Evolutionary conservation across 2,888 invertebrate species (phyloP).

Genomic region (Hyles lineata): DNA sequence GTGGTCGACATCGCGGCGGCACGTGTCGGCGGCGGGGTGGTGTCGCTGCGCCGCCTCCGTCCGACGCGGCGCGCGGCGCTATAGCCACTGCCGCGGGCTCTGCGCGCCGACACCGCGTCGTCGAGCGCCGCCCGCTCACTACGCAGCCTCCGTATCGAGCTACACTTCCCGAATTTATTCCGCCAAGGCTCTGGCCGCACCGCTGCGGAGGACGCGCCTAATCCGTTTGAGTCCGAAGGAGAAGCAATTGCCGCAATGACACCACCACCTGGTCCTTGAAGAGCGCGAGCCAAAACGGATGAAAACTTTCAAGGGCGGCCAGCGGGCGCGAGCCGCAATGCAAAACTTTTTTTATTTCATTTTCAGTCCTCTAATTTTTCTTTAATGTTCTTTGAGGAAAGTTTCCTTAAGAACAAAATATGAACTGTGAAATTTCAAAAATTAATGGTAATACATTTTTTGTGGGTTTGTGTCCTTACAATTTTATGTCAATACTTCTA

Average conservation of each 20-base stretch:
- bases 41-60: slow-evolving; percentile 66
- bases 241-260: slow-evolving; percentile 37
- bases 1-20: slow-evolving; percentile 67
- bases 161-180: slow-evolving; percentile 72
- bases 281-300: slow-evolving; percentile 34
- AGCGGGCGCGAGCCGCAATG: neutral
- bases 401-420: too few species aligned
- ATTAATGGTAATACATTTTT: too few species aligned
- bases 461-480: too few species aligned
- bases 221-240: slow-evolving; percentile 68
- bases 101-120: slow-evolving; percentile 53
- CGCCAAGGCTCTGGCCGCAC: slow-evolving; percentile 60
- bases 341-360: neutral
- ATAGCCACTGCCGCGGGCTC: slow-evolving; percentile 64
- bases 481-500: too few species aligned
- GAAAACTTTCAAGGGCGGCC: slow-evolving; percentile 32
- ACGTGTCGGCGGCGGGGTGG: slow-evolving; percentile 60
- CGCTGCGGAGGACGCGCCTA: slow-evolving; percentile 75
- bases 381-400: neutral
- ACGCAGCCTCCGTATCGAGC: slow-evolving; percentile 84
- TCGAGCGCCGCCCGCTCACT: slow-evolving; percentile 64
- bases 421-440: too few species aligned
- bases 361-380: neutral
- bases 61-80: slow-evolving; percentile 67
- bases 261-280: slow-evolving; percentile 35